Base-by-base conservation (phyloP, 2,888 invertebrate species). In the Priocnemis perturbator region DNA sequence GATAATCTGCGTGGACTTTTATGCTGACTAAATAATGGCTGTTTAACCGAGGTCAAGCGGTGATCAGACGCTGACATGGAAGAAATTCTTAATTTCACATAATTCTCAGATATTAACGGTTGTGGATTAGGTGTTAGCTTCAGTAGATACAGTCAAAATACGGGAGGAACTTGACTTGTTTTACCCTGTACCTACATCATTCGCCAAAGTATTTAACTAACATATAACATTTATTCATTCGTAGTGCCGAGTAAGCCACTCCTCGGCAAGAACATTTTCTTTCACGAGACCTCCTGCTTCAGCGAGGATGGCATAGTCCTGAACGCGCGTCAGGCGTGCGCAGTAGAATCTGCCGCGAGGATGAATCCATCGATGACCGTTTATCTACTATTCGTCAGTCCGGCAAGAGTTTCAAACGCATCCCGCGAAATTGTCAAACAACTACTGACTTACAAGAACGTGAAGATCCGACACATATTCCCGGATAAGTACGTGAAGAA, bases 331-430 rank as follows among this genome's bases (percentile, higher is more conserved):
- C 93, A 94, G 82, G 93, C 93, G 0, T 94, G 94, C 83, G 92
- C 93, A 0, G 91, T 94, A 0, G 94, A 94, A 87, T 93, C 94
- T 0, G 93, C 94, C 0, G 93, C 94, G 0, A 89, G 87, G 70
- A 89, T 91, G 78, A 93, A 94, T 81, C 93, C 93, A 0, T 85
- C 89, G 45, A 90, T 90, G 82, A 90, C 91, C 53, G 89, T 94
- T 0, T 91, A 92, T 74, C 86, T 93, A 0, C 75, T 93, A 9
- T 92, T 91, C 74, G 87, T 91, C 0, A 91, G 91, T 7, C 91
- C 91, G 0, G 82, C 88, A 0, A 79, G 79, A 20, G 75, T 89
- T 0, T 83, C 86, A 0, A 84, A 86, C 15, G 77, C 78, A 0
- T 85, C 85, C 0, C 71, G 79, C 17, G 74, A 84, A 20, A 82